Base-by-base conservation (phyloP, 2,113 vertebrate genomes). In the Pomatorhinus ruficollis region DNA sequence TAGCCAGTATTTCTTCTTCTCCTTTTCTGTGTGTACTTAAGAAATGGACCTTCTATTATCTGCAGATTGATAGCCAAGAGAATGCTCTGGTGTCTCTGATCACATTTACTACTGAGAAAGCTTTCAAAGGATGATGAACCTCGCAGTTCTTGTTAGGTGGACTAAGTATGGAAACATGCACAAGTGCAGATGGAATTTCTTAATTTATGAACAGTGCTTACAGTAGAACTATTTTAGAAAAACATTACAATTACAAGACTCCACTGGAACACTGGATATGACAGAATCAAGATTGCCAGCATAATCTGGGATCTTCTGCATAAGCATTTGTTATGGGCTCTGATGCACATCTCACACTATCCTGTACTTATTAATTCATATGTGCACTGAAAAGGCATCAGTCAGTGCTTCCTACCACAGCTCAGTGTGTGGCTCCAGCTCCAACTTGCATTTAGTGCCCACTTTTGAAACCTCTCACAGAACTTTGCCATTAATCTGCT, bases 11-110 rank as follows among this genome's bases (percentile, higher is more conserved):
- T 97, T 98, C 97, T 97, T 96, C 96, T 97, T 91, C 97, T 98
- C 94, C 95, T 97, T 98, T 98, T 97, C 96, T 94, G 59, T 97
- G 98, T 98, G 97, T 98, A 96, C 96, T 97, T 97, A 97, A 98
- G 97, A 97, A 98, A 98, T 97, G 94, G 96, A 89, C 85, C 91
- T 97, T 97, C 96, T 95, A 96, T 97, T 98, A 97, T 87, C 96
- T 92, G 93, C 87, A 97, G 97, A 98, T 98, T 98, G 98, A 98
- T 97, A 97, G 97, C 83, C 49, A 89, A 86, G 81, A 97, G 93
- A 97, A 98, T 61, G 81, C 88, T 95, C 96, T 75, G 40, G 90
- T 98, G 97, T 97, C 96, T 98, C 96, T 25, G 90, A 95, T 96
- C 96, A 95, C 89, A 96, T 97, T 97, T 97, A 95, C 96, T 91